These are phyloP conservation scores for Carollia perspicillata DNA, from an alignment of 2,113 vertebrate genomes.

Conservation along the genomic window DNA sequence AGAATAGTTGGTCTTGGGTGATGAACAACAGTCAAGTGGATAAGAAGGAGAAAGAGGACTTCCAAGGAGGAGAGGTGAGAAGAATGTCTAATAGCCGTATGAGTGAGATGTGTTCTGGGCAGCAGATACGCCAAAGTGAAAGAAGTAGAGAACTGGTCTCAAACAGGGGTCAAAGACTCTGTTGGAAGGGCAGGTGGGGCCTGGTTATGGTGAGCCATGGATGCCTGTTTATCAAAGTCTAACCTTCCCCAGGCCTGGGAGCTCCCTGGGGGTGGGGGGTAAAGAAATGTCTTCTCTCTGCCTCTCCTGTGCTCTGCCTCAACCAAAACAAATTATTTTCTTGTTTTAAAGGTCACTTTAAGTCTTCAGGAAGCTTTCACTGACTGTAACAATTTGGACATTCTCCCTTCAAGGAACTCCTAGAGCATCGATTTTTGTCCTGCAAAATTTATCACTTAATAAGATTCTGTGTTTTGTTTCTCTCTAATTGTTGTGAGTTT, in stretches of 20 bases:
- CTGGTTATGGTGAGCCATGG: neutral
- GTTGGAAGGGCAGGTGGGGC: neutral
- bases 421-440: neutral
- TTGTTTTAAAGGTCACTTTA: slow-evolving; percentile 37
- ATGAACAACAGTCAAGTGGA: neutral
- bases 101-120: neutral
- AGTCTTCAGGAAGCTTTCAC: slow-evolving; percentile 1
- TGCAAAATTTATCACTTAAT: slow-evolving; percentile 30
- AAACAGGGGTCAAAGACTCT: neutral
- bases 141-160: neutral
- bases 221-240: neutral
- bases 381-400: slow-evolving; percentile 15
- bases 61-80: neutral
- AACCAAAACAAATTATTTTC: neutral
- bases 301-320: neutral
- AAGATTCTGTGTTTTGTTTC: neutral
- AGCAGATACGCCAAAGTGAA: neutral
- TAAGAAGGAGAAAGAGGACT: neutral
- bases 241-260: neutral
- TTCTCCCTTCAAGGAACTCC: neutral
- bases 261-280: neutral
- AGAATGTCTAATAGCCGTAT: neutral
- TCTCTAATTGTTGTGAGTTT: slow-evolving; percentile 3
- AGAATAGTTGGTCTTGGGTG: neutral
- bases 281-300: neutral